These are phyloP conservation scores for Plumapathes pennacea DNA, from an alignment of 92 coral and sea anemone genomes.

Conservation along the genomic window DNA sequence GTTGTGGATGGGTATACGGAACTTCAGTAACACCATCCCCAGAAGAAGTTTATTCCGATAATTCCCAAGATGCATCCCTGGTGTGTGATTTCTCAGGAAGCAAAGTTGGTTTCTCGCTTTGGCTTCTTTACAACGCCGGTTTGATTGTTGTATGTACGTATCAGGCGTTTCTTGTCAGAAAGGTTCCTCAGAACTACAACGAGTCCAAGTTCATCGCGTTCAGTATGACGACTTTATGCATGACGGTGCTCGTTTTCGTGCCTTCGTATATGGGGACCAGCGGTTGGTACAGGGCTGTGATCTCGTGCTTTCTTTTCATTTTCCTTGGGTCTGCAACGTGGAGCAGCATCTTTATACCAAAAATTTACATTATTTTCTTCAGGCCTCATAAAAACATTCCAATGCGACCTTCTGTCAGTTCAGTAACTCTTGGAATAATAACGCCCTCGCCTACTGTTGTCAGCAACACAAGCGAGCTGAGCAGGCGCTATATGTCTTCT, in stretches of 20 bases:
- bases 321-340: slow-evolving; percentile 61
- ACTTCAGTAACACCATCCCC: slow-evolving; percentile 24
- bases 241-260: slow-evolving; percentile 63
- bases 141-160: slow-evolving; percentile 74
- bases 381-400: slow-evolving; percentile 68
- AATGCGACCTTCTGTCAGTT: slow-evolving; percentile 65
- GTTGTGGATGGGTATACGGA: slow-evolving; percentile 58
- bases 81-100: slow-evolving; percentile 55
- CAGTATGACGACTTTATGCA: slow-evolving; percentile 74
- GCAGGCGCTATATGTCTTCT: slow-evolving; percentile 14
- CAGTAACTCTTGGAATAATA: slow-evolving; percentile 53
- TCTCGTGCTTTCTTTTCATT: slow-evolving; percentile 57
- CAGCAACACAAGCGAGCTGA: slow-evolving; percentile 15
- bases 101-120: slow-evolving; percentile 52
- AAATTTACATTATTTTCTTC: slow-evolving; percentile 55
- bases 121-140: slow-evolving; percentile 80
- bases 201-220: slow-evolving; percentile 80
- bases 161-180: slow-evolving; percentile 79
- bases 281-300: slow-evolving; percentile 60
- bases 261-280: slow-evolving; percentile 67
- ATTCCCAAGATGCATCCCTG: slow-evolving; percentile 48
- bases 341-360: slow-evolving; percentile 64
- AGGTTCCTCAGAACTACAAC: slow-evolving; percentile 86
- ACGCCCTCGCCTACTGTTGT: slow-evolving; percentile 27
- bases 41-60: slow-evolving; percentile 26